These are phyloP conservation scores for Hypercompe scribonia DNA, from an alignment of 2,888 invertebrate species.

Conservation along the genomic window DNA sequence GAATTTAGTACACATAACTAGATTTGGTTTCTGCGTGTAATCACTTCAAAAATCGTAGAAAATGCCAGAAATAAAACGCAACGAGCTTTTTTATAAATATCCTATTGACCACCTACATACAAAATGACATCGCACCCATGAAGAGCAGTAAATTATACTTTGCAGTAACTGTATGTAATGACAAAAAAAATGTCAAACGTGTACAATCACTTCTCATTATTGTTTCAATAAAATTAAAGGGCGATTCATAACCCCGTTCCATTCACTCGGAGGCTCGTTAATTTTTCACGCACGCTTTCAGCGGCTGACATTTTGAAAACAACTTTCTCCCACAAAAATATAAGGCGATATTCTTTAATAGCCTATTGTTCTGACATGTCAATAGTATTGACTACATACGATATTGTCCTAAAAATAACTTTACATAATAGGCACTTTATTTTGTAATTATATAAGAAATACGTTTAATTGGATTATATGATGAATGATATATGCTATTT, in stretches of 20 bases:
- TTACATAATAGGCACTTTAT: neutral
- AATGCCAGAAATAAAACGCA: no score
- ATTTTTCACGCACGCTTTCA: constrained; percentile 50
- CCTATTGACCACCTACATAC: neutral
- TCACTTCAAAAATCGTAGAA: no score
- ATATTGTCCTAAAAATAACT: neutral
- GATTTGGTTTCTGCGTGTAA: neutral
- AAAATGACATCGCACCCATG: neutral
- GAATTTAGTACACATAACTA: no score
- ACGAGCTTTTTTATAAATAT: no score
- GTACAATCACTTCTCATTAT: constrained; percentile 13
- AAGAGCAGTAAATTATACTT: neutral
- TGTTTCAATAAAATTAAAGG: constrained; percentile 28
- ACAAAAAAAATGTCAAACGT: neutral
- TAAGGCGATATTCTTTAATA: constrained; percentile 35
- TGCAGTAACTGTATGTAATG: neutral
- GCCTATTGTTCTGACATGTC: constrained; percentile 37
- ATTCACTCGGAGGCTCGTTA: constrained; percentile 35
- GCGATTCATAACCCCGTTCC: constrained; percentile 13
- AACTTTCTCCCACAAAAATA: constrained; percentile 50
- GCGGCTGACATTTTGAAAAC: constrained; percentile 44
- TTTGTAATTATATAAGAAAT: no score
- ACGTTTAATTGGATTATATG: no score
- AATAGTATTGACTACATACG: constrained; percentile 19
- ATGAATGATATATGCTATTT: no score